Conservation (phyloP, 2,113 vertebrate species). For the Sterrhoptilus dennistouni region DNA sequence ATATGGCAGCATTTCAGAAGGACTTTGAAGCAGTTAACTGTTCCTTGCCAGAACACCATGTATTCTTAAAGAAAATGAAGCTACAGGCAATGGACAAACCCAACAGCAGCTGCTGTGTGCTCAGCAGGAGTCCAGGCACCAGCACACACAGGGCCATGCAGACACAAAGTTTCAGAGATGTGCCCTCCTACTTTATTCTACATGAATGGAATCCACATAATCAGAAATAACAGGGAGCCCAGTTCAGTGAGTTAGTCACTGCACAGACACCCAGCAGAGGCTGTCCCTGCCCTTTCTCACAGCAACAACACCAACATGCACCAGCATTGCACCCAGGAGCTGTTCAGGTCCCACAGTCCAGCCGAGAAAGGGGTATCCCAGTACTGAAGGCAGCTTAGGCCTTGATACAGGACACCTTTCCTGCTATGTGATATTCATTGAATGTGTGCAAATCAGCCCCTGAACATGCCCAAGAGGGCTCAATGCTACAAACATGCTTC, state of each 20-base stretch:
- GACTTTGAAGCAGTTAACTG: background rate
- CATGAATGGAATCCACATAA: background rate
- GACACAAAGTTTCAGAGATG: background rate
- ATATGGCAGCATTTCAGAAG: background rate
- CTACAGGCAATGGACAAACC: background rate
- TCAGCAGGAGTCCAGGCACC: background rate
- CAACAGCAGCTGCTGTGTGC: background rate
- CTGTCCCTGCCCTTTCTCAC: background rate
- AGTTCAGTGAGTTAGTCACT: background rate
- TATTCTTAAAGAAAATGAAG: background rate
- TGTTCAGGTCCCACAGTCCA: background rate
- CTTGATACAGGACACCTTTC: background rate
- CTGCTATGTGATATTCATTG: background rate
- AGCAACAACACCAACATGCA: rapidly evolving
- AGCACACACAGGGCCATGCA: background rate
- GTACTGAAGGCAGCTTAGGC: background rate
- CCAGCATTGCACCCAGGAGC: background rate
- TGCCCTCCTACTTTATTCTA: background rate
- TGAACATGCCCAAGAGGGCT: background rate
- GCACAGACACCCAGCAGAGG: background rate
- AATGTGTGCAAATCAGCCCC: background rate
- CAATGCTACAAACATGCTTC: background rate
- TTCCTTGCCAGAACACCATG: background rate
- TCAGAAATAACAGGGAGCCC: background rate
- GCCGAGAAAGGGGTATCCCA: rapidly evolving